Evolutionary conservation across 2,113 vertebrate species (phyloP).

Genomic region (Dinomys branickii): DNA sequence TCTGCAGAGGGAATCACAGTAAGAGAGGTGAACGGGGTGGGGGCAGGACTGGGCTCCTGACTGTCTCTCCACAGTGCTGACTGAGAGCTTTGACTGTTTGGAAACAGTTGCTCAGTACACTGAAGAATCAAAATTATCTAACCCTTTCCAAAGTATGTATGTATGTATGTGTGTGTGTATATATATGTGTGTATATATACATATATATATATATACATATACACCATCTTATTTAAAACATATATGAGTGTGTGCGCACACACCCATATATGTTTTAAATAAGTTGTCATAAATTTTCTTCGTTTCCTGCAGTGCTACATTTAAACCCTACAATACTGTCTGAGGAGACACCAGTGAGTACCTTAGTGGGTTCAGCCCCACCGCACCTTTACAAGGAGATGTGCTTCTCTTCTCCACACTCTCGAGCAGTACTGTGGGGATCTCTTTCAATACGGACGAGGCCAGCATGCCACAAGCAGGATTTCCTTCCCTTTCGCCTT

Average conservation of each 20-base stretch:
- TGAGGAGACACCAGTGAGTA: not conserved
- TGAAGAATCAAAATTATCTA: not conserved
- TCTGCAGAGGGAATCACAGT: not conserved
- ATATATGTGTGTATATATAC: not conserved
- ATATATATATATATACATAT: not conserved
- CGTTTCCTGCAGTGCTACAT: not conserved
- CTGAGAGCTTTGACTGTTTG: not conserved
- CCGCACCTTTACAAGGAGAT: not conserved
- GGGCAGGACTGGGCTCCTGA: not conserved
- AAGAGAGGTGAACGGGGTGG: not conserved
- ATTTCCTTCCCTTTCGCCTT: conserved; percentile 44
- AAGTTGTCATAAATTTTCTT: not conserved
- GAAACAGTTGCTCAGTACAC: not conserved
- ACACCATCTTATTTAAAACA: no score
- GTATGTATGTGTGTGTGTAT: no score
- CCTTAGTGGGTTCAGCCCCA: no score
- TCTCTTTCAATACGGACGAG: conserved; percentile 58
- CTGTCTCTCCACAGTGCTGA: not conserved
- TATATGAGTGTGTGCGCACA: no score
- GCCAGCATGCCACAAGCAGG: not conserved
- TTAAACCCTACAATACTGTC: not conserved
- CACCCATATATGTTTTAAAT: not conserved
- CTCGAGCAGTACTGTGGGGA: not conserved
- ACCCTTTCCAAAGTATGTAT: not conserved
- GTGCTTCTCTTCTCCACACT: conserved; percentile 33